Conservation (phyloP, 2,797 vertebrate genomes). For the Muraenolepis orangiensis region DNA sequence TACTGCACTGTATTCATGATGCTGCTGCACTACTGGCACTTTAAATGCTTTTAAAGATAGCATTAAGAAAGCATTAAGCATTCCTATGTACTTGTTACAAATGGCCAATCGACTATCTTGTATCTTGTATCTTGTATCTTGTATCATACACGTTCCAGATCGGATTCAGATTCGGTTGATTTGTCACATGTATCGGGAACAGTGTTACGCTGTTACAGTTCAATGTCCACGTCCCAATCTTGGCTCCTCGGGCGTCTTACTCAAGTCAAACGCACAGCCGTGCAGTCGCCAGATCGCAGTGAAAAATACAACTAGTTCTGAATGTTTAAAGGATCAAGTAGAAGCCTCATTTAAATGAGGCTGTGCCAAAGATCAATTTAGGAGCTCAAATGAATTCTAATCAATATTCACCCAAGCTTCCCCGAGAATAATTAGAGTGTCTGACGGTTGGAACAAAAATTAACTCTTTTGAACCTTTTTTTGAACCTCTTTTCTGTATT, state of each 20-base stretch:
- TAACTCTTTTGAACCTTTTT: neutral
- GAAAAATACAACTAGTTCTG: neutral
- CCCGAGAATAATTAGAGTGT: neutral
- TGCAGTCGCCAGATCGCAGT: neutral
- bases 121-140: no score
- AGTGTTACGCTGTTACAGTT: no score
- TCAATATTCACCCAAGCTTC: neutral
- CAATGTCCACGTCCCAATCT: neutral
- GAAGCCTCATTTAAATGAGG: neutral
- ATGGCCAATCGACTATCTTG: no score
- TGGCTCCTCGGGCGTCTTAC: neutral
- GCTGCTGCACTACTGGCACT: no score
- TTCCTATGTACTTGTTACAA: no score
- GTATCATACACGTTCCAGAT: no score
- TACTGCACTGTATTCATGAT: no score
- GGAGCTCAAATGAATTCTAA: neutral
- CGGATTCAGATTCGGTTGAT: no score
- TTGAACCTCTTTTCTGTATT: no score
- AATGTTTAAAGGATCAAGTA: neutral
- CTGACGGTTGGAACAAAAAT: neutral
- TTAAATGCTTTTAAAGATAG: no score
- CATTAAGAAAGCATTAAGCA: no score
- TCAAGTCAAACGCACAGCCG: neutral
- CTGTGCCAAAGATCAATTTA: neutral
- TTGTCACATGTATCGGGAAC: no score